Conservation (phyloP, 2,113 vertebrate genomes). For the Heterocephalus glaber region DNA sequence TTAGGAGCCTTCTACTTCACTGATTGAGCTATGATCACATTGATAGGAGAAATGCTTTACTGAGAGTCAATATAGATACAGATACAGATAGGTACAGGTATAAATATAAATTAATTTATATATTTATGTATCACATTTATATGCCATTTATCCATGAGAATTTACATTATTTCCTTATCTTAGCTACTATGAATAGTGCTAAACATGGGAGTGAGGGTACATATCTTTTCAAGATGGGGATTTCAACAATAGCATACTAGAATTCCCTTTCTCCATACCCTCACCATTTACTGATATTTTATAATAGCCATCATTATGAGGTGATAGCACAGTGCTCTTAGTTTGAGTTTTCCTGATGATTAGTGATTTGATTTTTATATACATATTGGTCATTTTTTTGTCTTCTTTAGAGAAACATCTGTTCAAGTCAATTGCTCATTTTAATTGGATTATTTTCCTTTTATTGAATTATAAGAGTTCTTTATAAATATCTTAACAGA, state of each 20-base stretch:
- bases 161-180: neutral
- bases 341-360: neutral
- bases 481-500: neutral
- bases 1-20: neutral
- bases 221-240: neutral
- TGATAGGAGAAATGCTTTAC: neutral
- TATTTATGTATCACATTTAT: neutral
- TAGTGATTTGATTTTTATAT: neutral
- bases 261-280: neutral
- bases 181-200: neutral
- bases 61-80: neutral
- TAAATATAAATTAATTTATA: neutral
- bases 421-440: no score
- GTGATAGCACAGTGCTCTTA: neutral
- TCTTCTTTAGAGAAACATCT: neutral
- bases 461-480: neutral
- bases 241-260: neutral
- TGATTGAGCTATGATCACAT: neutral
- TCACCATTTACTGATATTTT: neutral
- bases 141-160: neutral
- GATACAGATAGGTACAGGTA: neutral
- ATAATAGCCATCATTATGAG: neutral
- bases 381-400: neutral
- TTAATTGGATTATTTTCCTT: neutral
- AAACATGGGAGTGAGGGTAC: neutral